These are phyloP conservation scores for Bothrops jararaca DNA, from an alignment of 2,113 vertebrate genomes.

Conservation along the genomic window DNA sequence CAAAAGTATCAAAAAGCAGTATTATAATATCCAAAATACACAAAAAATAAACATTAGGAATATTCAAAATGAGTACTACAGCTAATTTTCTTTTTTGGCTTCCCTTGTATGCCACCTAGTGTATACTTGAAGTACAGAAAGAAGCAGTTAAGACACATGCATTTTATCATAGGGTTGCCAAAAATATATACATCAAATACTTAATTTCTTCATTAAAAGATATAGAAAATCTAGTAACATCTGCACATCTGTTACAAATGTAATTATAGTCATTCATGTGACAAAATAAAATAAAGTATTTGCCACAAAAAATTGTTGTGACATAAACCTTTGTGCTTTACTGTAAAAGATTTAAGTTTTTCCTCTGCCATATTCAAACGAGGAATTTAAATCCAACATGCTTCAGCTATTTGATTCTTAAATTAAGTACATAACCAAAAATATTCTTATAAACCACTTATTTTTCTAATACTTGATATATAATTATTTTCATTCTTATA, in stretches of 20 bases:
- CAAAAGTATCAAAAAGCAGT: slow-evolving; percentile 45
- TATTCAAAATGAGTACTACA: slow-evolving; percentile 16
- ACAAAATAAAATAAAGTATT: neutral
- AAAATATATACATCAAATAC: neutral
- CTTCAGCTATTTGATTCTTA: neutral
- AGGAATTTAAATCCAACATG: neutral
- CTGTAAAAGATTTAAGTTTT: neutral
- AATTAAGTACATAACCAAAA: neutral
- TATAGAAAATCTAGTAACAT: neutral
- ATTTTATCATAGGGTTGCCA: neutral
- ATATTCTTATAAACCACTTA: neutral
- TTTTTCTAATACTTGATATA: neutral
- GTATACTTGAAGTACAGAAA: slow-evolving; percentile 69
- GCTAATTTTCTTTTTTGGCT: slow-evolving; percentile 51
- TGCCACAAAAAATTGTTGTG: neutral
- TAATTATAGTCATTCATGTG: neutral
- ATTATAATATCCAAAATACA: slow-evolving; percentile 1
- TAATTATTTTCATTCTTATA: neutral
- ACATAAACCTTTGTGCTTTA: neutral
- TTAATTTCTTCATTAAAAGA: neutral
- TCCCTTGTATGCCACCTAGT: slow-evolving; percentile 80
- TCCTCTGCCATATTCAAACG: neutral
- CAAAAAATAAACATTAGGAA: neutral
- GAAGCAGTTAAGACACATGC: slow-evolving; percentile 17
- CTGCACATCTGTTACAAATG: neutral